phyloP scores from a whole-genome alignment of 2,888 invertebrate genomes.

The Agrochola litura region DNA sequence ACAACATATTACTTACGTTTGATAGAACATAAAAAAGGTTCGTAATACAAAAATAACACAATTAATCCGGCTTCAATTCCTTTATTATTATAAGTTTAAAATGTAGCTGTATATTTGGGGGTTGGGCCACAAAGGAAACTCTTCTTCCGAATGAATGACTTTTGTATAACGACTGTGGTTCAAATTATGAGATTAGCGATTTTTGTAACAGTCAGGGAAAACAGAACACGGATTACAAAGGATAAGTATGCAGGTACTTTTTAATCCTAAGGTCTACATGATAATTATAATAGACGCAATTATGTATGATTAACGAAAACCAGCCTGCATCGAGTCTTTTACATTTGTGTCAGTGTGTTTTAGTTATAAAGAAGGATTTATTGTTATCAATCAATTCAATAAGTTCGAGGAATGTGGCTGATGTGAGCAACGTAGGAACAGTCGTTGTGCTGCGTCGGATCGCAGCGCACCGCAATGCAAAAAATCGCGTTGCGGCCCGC shows the following conservation, averaged over 20 bases:
- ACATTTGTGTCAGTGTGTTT: neutral
- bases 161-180: slow-evolving; percentile 71
- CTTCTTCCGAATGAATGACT: slow-evolving; percentile 80
- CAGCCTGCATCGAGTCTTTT: neutral
- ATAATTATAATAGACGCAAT: neutral
- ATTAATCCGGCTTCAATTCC: slow-evolving; percentile 81
- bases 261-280: neutral
- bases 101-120: slow-evolving; percentile 78
- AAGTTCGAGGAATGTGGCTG: neutral
- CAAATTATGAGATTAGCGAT: slow-evolving; percentile 49
- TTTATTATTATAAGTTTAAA: slow-evolving; percentile 85
- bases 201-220: neutral
- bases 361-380: neutral
- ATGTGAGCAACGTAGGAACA: neutral
- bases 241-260: neutral
- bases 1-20: slow-evolving; percentile 81
- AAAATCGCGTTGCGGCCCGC: no score
- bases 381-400: no score
- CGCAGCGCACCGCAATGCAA: no score
- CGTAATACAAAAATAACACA: slow-evolving; percentile 83
- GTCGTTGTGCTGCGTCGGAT: neutral
- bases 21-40: slow-evolving; percentile 73
- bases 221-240: no score
- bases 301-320: neutral
- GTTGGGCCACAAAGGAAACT: slow-evolving; percentile 78